These are phyloP conservation scores for Scatophagus argus DNA, from an alignment of 2,113 vertebrate species.

Conservation along the genomic window DNA sequence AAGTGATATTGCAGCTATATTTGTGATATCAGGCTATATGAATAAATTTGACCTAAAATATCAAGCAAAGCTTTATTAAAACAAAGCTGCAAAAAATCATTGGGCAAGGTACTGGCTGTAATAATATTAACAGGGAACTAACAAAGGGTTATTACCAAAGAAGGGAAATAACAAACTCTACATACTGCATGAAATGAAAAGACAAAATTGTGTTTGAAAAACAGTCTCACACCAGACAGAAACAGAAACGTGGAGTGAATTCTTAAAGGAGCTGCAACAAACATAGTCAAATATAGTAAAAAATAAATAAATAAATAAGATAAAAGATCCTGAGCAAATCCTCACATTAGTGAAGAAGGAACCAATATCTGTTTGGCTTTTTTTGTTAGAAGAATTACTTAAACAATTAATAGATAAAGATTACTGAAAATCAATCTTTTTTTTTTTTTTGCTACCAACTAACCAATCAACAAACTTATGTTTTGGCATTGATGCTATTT, in stretches of 20 bases:
- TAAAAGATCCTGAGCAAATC: too few species aligned
- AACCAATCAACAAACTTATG: not conserved
- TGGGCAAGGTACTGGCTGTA: not conserved
- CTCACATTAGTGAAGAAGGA: not conserved
- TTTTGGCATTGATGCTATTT: not conserved
- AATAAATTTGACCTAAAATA: not conserved
- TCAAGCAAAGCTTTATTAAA: not conserved
- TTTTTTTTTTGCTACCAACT: not conserved
- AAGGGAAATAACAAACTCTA: not conserved
- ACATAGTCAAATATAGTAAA: too few species aligned
- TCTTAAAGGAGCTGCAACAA: not conserved
- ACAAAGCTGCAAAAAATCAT: not conserved
- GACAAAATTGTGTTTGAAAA: not conserved
- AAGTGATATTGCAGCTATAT: not conserved
- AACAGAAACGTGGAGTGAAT: not conserved
- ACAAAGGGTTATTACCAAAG: not conserved
- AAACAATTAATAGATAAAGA: not conserved
- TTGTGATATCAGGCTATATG: not conserved
- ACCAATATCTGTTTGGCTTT: not conserved
- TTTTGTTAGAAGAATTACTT: not conserved
- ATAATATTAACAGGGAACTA: not conserved
- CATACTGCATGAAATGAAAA: not conserved
- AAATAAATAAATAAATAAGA: too few species aligned
- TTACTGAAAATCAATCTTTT: not conserved
- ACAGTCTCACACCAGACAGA: not conserved